Conservation (phyloP, 2,797 vertebrate species). For the Champsocephalus esox region DNA sequence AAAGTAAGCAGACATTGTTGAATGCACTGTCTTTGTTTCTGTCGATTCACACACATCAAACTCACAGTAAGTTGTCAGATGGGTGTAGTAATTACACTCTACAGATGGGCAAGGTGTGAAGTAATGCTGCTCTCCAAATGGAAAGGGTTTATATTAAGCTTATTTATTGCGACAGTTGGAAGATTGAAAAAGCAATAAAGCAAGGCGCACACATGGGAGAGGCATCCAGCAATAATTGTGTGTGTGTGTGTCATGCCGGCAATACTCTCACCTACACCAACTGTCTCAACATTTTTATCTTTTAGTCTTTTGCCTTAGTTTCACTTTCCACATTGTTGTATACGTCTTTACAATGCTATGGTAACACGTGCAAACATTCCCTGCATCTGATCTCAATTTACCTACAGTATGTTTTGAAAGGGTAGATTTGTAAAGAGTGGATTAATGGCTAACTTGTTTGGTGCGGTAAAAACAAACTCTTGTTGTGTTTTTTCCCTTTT, state of each 20-base stretch:
- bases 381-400: too few relatives aligned
- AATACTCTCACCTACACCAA: background rate
- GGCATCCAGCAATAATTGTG: slow-evolving; percentile 25
- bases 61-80: slow-evolving; percentile 16
- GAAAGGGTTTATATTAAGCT: slow-evolving; percentile 48
- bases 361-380: too few relatives aligned
- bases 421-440: too few relatives aligned
- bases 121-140: slow-evolving; percentile 32
- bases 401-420: too few relatives aligned
- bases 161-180: slow-evolving; percentile 55
- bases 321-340: slow-evolving; percentile 1
- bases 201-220: slow-evolving; percentile 40
- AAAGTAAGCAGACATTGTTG: background rate
- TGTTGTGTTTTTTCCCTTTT: too few relatives aligned
- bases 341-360: background rate
- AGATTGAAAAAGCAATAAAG: slow-evolving; percentile 62
- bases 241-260: background rate
- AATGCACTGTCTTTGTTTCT: background rate
- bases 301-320: slow-evolving; percentile 5
- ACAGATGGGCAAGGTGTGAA: slow-evolving; percentile 34
- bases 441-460: too few relatives aligned
- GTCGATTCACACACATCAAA: background rate
- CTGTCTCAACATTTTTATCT: background rate
- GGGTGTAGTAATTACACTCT: slow-evolving; percentile 38
- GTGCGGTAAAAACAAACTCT: too few relatives aligned